Base-by-base conservation (phyloP, 64 coral and sea anemone genomes). In the Porites australiensis region DNA sequence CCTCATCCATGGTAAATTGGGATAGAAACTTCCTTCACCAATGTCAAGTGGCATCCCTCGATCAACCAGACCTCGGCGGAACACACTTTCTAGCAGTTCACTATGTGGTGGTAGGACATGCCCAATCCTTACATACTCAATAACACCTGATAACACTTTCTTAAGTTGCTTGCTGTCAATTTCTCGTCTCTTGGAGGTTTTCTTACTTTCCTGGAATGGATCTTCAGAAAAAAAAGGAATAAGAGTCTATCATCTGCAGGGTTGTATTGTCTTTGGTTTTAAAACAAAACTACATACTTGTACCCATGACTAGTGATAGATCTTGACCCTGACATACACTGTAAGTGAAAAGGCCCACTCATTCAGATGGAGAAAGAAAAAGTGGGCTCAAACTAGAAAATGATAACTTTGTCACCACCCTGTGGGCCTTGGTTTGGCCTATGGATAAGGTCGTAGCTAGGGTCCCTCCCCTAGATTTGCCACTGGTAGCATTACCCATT, bases 21-120 rank as follows among this genome's bases (percentile, higher is more conserved):
- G 96, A 61, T 96, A 95, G 64, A 93, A 96, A 50, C 90, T 93
- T 7, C 94, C 94, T 82, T 98, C 90, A 11, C 94, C 96, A 48
- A 98, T 98, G 59, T 98, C 96, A 55, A 98, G 63, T 0, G 96
- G 96, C 91, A 98, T 96, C 4, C 91, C 88, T 23, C 91, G 86
- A 63, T 95, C 90, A 63, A 89, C 77, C n/a, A 98, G 55, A 22
- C 96, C 91, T 13, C 94, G 68, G 13, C 88, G 92, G 88, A 98
- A 93, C 16, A 92, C 94, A 16, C 70, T 83, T 20, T 98, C 91
- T 12, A 95, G 50, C 1, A 98, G 46, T 6, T 87, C 94, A 4
- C 94, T 93, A 50, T 98, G 90, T 1, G 81, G 59, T 16, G 96
- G 96, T n/a, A 98, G 46, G 16, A 98, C 77, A 72, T 98, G 96